Conservation (phyloP, 2,113 vertebrate species). For the Hypomesus transpacificus region DNA sequence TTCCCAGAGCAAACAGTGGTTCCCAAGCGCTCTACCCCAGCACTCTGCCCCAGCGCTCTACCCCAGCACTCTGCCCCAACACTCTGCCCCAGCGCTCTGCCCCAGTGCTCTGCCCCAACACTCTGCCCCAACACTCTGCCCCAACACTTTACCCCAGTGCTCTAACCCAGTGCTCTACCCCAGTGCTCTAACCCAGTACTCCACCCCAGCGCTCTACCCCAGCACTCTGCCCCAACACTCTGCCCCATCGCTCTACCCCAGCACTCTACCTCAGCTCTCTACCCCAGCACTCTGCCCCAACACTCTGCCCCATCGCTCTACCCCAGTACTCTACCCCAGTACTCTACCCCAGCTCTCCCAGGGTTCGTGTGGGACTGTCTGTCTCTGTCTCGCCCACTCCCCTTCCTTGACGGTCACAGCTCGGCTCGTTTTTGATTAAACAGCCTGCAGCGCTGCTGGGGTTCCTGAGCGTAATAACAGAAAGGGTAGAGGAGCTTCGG, state of each 20-base stretch:
- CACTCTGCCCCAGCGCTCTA: conserved; percentile 28
- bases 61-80: conserved; percentile 30
- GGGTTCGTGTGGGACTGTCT: conserved; percentile 46
- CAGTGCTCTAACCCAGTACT: conserved; percentile 46
- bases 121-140: conserved; percentile 30
- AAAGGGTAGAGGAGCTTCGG: conserved; percentile 32
- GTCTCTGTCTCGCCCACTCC: conserved; percentile 42
- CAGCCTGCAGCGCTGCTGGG: conserved; percentile 46
- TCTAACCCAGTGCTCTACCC: conserved; percentile 27
- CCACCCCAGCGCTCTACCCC: conserved; percentile 28
- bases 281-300: conserved; percentile 29
- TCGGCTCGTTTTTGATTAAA: conserved; percentile 64
- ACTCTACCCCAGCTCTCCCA: conserved; percentile 32
- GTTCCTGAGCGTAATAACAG: conserved; percentile 50
- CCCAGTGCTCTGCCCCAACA: conserved; percentile 49
- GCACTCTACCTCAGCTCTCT: background rate
- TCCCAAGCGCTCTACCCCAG: conserved; percentile 32
- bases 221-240: conserved; percentile 36
- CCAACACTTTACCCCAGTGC: conserved; percentile 35
- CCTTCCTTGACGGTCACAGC: conserved; percentile 62
- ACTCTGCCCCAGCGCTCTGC: conserved; percentile 32
- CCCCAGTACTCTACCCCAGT: conserved; percentile 47
- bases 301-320: conserved; percentile 33
- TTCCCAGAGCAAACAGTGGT: conserved; percentile 1
- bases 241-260: conserved; percentile 29